Base-by-base conservation (phyloP, 2,888 invertebrate species). In the Thumatha senex region DNA sequence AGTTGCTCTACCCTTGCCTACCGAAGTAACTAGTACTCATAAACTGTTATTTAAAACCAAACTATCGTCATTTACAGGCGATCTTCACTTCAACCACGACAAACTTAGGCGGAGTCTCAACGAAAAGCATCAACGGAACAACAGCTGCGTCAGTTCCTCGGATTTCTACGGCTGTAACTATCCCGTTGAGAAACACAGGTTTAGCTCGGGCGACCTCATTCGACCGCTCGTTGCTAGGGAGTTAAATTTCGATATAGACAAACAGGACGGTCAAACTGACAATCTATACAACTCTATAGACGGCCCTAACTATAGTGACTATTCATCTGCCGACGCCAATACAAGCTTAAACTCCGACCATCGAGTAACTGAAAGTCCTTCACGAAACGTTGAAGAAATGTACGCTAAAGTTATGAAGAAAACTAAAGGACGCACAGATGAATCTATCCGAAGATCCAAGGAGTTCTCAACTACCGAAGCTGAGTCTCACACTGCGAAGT, bases 361-460 rank as follows among this genome's bases (percentile, higher is more conserved):
- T 74, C 86, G 86, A 74, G 83, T 77, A 68, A 89, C 78, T 51
- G 93, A 89, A 40, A 94, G 94, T 72, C 94, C 94, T 0, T 92
- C 93, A 15, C 93, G 94, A 59, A 96, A 95, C 64, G 86, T 97
- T n/a, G 97, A 97, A 68, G 97, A 96, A 70, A 96, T 97, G 95
- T 97, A 97, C 80, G 97, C 97, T 1, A 97, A 97, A 89, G 97
- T 97, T 14, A 93, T 94, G 74, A 96, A 96, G 76, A 95, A 94
- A 78, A 89, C 93, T 55, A 95, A 94, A 85, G 88, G 65, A 38
- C 82, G 78, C 73, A 77, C 71, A 0, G 75, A 92, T 67, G 78
- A 90, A 58, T 47, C 76, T 10, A 58, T 68, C 9, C 61, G 85
- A 51, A 79, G 79, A 24, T 78, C 84, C 1, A 85, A 86, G 61